Percentiles rank a stretch among this genome's conserved stretches.
Evolutionary conservation across 2,888 invertebrate genomes (phyloP).

Genomic region (Pachymerium ferrugineum): DNA sequence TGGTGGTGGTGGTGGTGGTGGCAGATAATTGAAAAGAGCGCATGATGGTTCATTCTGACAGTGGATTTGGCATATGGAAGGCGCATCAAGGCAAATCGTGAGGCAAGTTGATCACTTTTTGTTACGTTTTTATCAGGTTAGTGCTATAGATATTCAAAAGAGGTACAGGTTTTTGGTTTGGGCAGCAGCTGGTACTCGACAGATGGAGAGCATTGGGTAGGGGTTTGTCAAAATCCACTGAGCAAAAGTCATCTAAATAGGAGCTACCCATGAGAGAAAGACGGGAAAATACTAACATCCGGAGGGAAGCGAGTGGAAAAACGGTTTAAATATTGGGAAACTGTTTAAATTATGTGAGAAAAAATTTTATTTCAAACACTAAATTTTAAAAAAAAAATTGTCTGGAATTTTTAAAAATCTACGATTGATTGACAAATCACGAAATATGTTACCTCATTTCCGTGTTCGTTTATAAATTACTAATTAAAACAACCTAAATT

Average conservation of each 20-base stretch:
- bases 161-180: background rate
- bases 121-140: background rate
- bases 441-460: too few species aligned
- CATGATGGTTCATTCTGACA: background rate
- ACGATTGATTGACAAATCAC: background rate
- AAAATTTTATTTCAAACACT: background rate
- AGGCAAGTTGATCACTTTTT: background rate
- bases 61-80: background rate
- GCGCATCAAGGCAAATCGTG: background rate
- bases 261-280: constrained; percentile 6
- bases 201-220: background rate
- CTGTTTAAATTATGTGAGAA: background rate
- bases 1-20: too few species aligned
- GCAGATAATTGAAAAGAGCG: background rate
- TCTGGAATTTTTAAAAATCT: too few species aligned
- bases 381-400: background rate
- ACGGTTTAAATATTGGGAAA: background rate
- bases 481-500: too few species aligned
- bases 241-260: constrained; percentile 6
- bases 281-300: constrained; percentile 9
- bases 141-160: too few species aligned
- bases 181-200: background rate
- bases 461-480: too few species aligned
- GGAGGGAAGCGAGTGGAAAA: background rate
- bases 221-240: background rate